Base-by-base conservation (phyloP, 2,797 vertebrate genomes). In the Gymnodraco acuticeps region DNA sequence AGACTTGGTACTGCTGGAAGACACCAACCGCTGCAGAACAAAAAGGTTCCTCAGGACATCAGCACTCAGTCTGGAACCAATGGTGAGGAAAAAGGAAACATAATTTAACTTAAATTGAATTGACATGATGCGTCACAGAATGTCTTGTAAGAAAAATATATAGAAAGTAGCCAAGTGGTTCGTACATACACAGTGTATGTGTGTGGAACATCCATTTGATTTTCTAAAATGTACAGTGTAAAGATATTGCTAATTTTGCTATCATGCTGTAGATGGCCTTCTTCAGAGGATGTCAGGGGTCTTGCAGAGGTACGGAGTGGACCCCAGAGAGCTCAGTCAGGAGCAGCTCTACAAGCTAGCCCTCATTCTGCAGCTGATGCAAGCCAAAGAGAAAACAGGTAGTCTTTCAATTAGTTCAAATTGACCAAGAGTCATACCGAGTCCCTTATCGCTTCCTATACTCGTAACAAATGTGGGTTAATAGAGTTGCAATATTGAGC, bases 301-400 rank as follows among this genome's bases (percentile, higher is more conserved):
- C 47, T 80, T 98, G 86, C 94, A 96, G 16, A 95, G 89, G 87
- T 95, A 96, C 0, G 92, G 96, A 8, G 78, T 97, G 27, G 95
- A 96, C 54, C 94, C 97, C 63, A 94, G 91, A 3, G 95, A 97
- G 59, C 92, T 99, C 87, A 97, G 93, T 67, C 94, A 96, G 2
- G 96, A 97, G 79, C 96, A 98, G 89, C 94, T 98, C 48, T 96
- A 94, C 82, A 96, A 92, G 63, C 93, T 99, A 3, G 95, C 95
- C 0, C 79, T 95, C 23, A 93, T 96, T 17, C 91, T 99, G 61
- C 95, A 96, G 85, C 88, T 97, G 70, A 89, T 96, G 67, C 96
- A 95, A 64, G 80, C 86, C 5, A 86, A 93, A 4, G 70, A 94
- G 58, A 96, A 92, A 76, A 84, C 91, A 74, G 95, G 96, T 96